Percentiles rank a stretch among this genome's conserved stretches.
Conservation (phyloP, 2,888 invertebrate genomes). For the Stenchaetothrips biformis region DNA sequence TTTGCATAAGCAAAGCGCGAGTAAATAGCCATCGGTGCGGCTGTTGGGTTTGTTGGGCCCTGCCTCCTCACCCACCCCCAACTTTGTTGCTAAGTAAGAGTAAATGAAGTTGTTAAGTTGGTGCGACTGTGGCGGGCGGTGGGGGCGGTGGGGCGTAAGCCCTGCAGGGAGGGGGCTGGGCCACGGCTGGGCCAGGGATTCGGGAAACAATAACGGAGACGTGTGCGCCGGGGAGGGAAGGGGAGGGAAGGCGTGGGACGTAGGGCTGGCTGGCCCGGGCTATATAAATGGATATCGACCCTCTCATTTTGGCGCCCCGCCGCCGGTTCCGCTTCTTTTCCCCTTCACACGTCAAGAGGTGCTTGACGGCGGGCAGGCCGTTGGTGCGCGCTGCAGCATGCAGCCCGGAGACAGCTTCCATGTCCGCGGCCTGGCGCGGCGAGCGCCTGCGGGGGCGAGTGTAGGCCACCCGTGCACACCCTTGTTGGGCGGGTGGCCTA, state of each 20-base stretch:
- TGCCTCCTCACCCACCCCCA: neutral
- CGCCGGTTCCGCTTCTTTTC: neutral
- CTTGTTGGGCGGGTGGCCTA: neutral
- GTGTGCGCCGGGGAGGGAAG: neutral
- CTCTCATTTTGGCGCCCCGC: no score
- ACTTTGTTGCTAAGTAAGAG: slow-evolving; percentile 4
- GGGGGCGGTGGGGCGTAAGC: neutral
- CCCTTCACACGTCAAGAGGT: neutral
- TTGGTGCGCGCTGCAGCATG: neutral
- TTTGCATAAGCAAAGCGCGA: neutral
- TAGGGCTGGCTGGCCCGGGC: neutral
- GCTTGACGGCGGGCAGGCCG: neutral
- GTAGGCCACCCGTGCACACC: neutral
- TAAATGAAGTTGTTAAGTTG: slow-evolving; percentile 21
- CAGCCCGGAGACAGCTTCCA: no score
- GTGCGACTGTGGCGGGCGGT: neutral
- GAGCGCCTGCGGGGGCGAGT: no score
- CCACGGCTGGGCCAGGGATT: neutral
- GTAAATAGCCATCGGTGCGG: neutral
- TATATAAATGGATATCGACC: slow-evolving; percentile 17
- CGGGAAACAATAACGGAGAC: neutral
- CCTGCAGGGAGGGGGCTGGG: neutral
- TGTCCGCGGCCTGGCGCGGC: no score
- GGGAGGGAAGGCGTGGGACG: neutral
- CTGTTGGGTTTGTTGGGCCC: neutral